Percentiles rank a stretch among this genome's conserved stretches.
Evolutionary conservation across 2,888 invertebrate species (phyloP).

Genomic region (Troilus luridus): DNA sequence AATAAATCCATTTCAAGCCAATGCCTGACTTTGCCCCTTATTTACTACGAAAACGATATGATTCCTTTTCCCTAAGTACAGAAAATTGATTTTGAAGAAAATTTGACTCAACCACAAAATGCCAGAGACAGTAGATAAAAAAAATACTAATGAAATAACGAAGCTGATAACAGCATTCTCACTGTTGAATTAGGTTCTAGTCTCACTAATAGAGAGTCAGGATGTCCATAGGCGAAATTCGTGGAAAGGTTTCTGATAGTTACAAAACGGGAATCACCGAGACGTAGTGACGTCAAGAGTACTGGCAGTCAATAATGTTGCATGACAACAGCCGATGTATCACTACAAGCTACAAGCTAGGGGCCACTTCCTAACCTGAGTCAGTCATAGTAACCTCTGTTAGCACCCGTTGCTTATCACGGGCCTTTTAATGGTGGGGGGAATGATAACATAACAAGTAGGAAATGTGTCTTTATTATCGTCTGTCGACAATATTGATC

Average conservation of each 20-base stretch:
- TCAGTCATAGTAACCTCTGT: background rate
- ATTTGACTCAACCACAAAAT: no score
- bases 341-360: background rate
- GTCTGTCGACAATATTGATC: background rate
- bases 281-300: background rate
- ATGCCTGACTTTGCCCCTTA: no score
- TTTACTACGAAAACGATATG: no score
- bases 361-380: background rate
- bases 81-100: no score
- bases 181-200: background rate
- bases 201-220: background rate
- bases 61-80: no score
- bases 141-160: background rate
- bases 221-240: background rate
- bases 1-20: no score
- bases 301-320: background rate
- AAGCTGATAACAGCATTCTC: background rate
- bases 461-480: background rate
- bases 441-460: background rate
- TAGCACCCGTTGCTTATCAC: background rate
- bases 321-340: background rate
- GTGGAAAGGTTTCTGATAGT: background rate
- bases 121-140: no score
- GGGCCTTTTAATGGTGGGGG: background rate
- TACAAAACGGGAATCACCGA: slow-evolving; percentile 13